A percentile compares a stretch with the other conserved stretches of the same genome.
phyloP scores from a whole-genome alignment of 2,797 vertebrate species.

The Pagetopsis macropterus region DNA sequence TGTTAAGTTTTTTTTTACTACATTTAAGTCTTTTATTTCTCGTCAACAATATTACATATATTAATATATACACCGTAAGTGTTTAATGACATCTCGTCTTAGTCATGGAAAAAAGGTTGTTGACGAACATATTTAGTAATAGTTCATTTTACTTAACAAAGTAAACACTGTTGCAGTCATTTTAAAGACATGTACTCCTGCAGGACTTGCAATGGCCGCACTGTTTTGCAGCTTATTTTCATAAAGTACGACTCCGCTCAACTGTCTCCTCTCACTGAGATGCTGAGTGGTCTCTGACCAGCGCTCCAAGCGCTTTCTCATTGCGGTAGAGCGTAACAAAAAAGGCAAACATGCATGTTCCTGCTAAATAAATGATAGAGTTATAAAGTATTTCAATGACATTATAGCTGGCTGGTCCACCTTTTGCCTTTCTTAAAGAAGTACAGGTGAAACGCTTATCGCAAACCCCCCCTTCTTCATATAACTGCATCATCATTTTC shows the following conservation, averaged over 20 bases:
- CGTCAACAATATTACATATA: too few relatives aligned
- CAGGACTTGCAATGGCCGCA: background rate
- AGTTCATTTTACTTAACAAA: too few relatives aligned
- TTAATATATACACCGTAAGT: too few relatives aligned
- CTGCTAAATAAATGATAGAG: background rate
- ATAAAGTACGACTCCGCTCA: background rate
- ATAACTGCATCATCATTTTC: too few relatives aligned
- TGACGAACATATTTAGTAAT: too few relatives aligned
- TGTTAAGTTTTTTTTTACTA: too few relatives aligned
- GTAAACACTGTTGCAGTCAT: background rate
- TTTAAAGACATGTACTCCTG: background rate
- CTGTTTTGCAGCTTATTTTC: background rate
- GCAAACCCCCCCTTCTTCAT: too few relatives aligned
- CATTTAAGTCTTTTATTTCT: too few relatives aligned
- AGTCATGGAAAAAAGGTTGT: too few relatives aligned
- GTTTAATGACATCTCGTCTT: too few relatives aligned
- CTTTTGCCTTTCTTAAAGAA: background rate
- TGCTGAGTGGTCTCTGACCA: background rate
- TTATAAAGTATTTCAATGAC: background rate
- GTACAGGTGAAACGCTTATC: too few relatives aligned
- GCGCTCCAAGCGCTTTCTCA: background rate
- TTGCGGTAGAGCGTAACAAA: background rate
- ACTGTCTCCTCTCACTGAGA: background rate
- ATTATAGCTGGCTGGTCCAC: background rate
- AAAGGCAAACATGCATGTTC: background rate